Base-by-base conservation (phyloP, 2,113 vertebrate genomes). In the Nannobrachium achirus region DNA sequence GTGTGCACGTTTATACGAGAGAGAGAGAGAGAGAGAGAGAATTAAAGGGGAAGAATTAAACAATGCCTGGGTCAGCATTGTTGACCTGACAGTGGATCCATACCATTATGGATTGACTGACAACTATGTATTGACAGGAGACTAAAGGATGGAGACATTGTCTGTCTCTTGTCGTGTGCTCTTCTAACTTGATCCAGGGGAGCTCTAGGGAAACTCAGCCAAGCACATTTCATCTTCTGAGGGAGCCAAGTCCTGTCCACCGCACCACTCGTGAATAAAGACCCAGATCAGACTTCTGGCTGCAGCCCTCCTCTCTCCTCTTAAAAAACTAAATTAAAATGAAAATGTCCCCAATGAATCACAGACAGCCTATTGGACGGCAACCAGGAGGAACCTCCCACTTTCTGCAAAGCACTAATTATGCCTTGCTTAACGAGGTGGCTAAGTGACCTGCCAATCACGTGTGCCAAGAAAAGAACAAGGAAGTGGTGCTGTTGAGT, bases 101-200 rank as follows among this genome's bases (percentile, higher is more conserved):
- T 84, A 63, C 46, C 15, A 56, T 56, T 78, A 80, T 63, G 69
- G 82, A 77, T 63, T 73, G 75, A 83, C 57, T 78, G 74, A 75
- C 74, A 76, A 56, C 39, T 56, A 69, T 3, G 69, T 13, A 76
- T 75, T 48, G 56, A 75, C 66, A 65, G 7, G 0, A 64, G 71
- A 51, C 79, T 38, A 63, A 78, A 6, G 0, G 69, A 73, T 57
- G 57, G 40, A 66, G 75, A 64, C 16, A 33, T 50, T 50, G 52
- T 50, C 16, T 63, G 41, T 45, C 58, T 61, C 9, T 13, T 11
- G 57, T 40, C 40, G 6, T 40, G 66, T 65, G 40, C 63, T 66
- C 60, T 73, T 63, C 72, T 55, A 46, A 75, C 69, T 79, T 11
- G 44, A 62, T 67, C 64, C 11, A 1, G 10, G 11, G 49, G 49